These are phyloP conservation scores for Mayetiola destructor DNA, from an alignment of 2,888 invertebrate genomes.

Conservation along the genomic window DNA sequence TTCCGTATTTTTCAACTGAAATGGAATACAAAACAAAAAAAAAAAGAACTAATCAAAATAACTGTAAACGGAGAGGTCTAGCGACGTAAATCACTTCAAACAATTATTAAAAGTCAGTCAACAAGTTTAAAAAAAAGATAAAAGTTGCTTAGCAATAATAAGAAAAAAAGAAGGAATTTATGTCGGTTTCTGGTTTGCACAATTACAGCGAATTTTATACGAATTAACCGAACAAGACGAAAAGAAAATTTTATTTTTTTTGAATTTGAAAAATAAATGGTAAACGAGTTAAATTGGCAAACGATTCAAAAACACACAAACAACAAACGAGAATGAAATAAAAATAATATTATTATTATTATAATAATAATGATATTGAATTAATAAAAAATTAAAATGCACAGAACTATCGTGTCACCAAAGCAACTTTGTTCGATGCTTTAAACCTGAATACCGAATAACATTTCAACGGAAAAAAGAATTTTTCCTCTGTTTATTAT, in stretches of 20 bases:
- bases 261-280: not conserved
- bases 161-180: not conserved
- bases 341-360: not conserved
- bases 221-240: not conserved
- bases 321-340: not conserved
- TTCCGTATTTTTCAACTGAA: too few relatives aligned
- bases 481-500: conserved; percentile 9
- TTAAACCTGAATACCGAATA: conserved; percentile 10
- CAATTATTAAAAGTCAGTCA: too few relatives aligned
- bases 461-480: conserved; percentile 11
- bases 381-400: not conserved
- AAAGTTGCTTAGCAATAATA: not conserved
- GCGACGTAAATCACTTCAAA: too few relatives aligned
- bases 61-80: too few relatives aligned
- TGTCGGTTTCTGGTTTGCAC: not conserved
- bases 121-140: too few relatives aligned
- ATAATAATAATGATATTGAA: not conserved
- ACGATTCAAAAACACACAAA: conserved; percentile 4
- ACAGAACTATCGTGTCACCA: not conserved
- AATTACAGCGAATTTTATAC: not conserved
- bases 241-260: not conserved
- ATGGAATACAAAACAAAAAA: too few relatives aligned
- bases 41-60: too few relatives aligned
- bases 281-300: too few relatives aligned
- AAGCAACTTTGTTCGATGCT: conserved; percentile 7